Evolutionary conservation across 1,140 invertebrate species (phyloP).

Genomic region (Drosophila sproati): DNA sequence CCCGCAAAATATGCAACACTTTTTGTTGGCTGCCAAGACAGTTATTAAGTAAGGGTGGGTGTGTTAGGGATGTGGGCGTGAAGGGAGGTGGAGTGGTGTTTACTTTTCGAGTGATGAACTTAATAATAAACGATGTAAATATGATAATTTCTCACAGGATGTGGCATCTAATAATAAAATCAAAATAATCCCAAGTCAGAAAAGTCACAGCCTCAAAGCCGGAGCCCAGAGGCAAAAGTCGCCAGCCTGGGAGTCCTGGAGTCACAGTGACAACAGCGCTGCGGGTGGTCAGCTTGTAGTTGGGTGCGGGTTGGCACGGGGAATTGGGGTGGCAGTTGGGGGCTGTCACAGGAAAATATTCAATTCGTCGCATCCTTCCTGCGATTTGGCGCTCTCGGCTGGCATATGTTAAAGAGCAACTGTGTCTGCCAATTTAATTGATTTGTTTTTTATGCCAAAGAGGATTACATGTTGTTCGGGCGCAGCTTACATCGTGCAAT

Average conservation of each 20-base stretch:
- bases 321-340: not conserved
- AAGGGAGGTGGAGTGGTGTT: not conserved
- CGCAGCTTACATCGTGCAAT: constrained; percentile 68
- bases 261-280: constrained; percentile 66
- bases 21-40: constrained; percentile 34
- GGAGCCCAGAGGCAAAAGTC: constrained; percentile 22
- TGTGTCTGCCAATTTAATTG: constrained; percentile 78
- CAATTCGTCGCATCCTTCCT: constrained; percentile 84
- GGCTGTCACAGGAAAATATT: constrained; percentile 73
- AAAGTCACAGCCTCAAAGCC: constrained; percentile 31
- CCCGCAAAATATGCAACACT: constrained; percentile 73
- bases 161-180: constrained; percentile 85
- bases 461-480: constrained; percentile 76
- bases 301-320: not conserved
- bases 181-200: constrained; percentile 80
- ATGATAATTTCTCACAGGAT: constrained; percentile 85
- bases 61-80: not conserved
- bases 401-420: constrained; percentile 44
- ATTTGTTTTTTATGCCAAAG: constrained; percentile 84
- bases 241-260: constrained; percentile 7
- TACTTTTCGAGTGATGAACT: constrained; percentile 78
- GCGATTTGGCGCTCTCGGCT: constrained; percentile 12
- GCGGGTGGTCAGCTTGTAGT: constrained; percentile 54
- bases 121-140: constrained; percentile 85
- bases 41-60: constrained; percentile 51